Conservation (phyloP, 2,888 invertebrate genomes). For the Orthosia gothica region DNA sequence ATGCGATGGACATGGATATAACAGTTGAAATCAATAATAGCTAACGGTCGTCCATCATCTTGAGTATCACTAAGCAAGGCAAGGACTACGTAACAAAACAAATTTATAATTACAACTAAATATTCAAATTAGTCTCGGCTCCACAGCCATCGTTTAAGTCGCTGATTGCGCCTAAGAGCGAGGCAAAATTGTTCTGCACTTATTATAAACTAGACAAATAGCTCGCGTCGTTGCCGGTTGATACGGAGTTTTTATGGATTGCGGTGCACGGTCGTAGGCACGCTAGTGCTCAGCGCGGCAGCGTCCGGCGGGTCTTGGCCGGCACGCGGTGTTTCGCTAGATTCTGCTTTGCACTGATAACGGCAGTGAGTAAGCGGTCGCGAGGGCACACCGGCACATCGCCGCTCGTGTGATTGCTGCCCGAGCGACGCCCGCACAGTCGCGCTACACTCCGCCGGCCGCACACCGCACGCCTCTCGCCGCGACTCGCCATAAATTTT, state of each 20-base stretch:
- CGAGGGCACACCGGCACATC: slow-evolving; percentile 59
- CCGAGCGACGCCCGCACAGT: slow-evolving; percentile 75
- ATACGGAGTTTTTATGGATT: slow-evolving; percentile 55
- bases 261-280: slow-evolving; percentile 46
- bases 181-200: slow-evolving; percentile 56
- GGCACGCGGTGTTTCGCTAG: slow-evolving; percentile 75
- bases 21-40: slow-evolving; percentile 34
- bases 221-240: slow-evolving; percentile 37
- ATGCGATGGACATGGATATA: slow-evolving; percentile 18
- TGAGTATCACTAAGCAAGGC: slow-evolving; percentile 16
- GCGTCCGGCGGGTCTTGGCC: slow-evolving; percentile 49
- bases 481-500: slow-evolving; percentile 60
- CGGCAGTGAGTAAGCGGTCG: slow-evolving; percentile 72
- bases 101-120: slow-evolving; percentile 40
- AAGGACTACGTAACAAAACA: slow-evolving; percentile 38
- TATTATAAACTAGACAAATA: slow-evolving; percentile 49
- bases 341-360: slow-evolving; percentile 86
- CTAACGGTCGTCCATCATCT: slow-evolving; percentile 11
- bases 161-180: slow-evolving; percentile 53
- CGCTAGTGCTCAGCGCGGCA: slow-evolving; percentile 40
- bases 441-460: slow-evolving; percentile 72
- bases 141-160: slow-evolving; percentile 46
- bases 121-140: slow-evolving; percentile 56
- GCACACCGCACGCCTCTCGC: slow-evolving; percentile 59
- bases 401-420: slow-evolving; percentile 62